Evolutionary conservation across 2,888 invertebrate genomes (phyloP), one percentile per base, ranked within the genome.

Genomic region (Zygogramma bicolorata): DNA sequence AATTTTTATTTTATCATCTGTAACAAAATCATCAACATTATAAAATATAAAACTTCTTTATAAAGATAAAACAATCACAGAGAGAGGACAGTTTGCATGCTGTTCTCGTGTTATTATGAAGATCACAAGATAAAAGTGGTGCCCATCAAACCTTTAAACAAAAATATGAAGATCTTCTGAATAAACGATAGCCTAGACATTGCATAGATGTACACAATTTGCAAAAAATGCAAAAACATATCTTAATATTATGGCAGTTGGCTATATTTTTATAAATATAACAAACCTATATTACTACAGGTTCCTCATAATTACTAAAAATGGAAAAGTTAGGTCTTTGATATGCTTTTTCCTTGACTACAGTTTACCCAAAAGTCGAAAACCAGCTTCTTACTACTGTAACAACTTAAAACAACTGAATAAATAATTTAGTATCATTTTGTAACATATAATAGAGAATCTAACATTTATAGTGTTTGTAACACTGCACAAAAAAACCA

Each of bases 361-460:
- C 69, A 42, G 75, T 75, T 77, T 77, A 77, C 70, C 67, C 77
- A 77, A 77, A 77, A 77, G 73, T 31, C 49, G 27, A 71, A 71
- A 70, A 70, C 70, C 60, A 75, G 58, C 71, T 71, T 73, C 75
- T 58, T 69, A 73, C 71, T 77, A 75, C 63, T 70, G 70, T 73
- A 81, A 80, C 82, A 84, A 83, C 82, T 82, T 83, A 83, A 84
- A 82, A 81, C 81, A 80, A 83, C 81, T 81, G 82, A 82, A 83
- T 80, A 83, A 84, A 84, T 81, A 82, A 83, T 82, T 82, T 81
- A 81, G 79, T 79, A 78, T 80, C 77, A 77, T 80, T 81, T 80
- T 70, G 75, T 82, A 84, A 85, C 85, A 85, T 85, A 85, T 84
- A 85, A 85, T 85, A 85, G 83, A 85, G 83, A 85, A 85, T 85